These are phyloP conservation scores for Sturnira hondurensis DNA, from an alignment of 2,113 vertebrate genomes.

Conservation along the genomic window DNA sequence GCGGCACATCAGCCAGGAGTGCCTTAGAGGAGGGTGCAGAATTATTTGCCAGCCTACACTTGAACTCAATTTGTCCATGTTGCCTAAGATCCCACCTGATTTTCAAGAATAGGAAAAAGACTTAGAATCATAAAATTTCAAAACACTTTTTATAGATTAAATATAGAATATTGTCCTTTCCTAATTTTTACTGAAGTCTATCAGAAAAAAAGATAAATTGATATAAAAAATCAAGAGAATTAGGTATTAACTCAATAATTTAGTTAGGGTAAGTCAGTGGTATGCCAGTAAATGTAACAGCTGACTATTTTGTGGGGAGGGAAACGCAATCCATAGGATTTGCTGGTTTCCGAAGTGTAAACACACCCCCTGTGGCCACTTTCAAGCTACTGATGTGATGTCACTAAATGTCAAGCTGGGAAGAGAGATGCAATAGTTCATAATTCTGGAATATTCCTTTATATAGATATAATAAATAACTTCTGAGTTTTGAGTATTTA, in stretches of 20 bases:
- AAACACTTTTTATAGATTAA: background rate
- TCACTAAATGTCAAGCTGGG: background rate
- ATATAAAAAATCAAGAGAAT: background rate
- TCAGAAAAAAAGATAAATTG: background rate
- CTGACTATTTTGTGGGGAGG: background rate
- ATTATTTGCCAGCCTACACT: background rate
- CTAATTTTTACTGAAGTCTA: background rate
- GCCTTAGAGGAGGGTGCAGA: background rate
- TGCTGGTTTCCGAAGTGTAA: background rate
- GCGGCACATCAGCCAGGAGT: background rate
- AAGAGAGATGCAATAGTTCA: background rate
- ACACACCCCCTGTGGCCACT: rapidly evolving
- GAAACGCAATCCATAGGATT: background rate
- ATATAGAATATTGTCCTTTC: background rate
- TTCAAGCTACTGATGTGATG: background rate
- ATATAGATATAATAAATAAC: background rate
- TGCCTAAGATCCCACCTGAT: background rate
- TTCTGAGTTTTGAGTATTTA: background rate
- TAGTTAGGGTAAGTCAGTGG: background rate
- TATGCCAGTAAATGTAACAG: background rate
- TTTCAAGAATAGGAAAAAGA: background rate
- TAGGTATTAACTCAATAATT: background rate
- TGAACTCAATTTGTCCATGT: background rate
- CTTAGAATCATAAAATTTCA: background rate
- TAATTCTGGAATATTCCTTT: background rate